Evolutionary conservation across 2,888 invertebrate genomes (phyloP).

Genomic region (Cetonia aurata): DNA sequence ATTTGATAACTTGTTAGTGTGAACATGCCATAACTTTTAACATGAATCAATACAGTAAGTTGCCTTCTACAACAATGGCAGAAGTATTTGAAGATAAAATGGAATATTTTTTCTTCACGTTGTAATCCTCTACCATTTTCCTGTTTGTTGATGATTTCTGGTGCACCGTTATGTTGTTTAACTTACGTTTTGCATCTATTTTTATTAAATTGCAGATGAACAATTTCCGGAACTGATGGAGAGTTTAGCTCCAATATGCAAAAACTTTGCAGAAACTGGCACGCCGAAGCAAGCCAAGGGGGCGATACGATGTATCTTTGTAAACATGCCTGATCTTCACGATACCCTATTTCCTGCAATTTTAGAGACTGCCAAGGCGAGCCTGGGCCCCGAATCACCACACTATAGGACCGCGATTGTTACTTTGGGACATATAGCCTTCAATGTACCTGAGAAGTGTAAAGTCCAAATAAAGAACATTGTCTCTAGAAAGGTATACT

Average conservation of each 20-base stretch:
- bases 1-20: too few relatives aligned
- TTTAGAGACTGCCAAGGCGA: slow-evolving; percentile 82
- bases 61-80: too few relatives aligned
- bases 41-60: too few relatives aligned
- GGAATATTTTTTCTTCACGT: neutral
- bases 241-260: slow-evolving; percentile 86
- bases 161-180: neutral
- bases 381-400: slow-evolving; percentile 79
- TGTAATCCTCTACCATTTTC: too few relatives aligned
- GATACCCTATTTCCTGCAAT: slow-evolving; percentile 86
- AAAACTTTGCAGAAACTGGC: slow-evolving; percentile 88
- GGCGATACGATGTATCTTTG: slow-evolving; percentile 91
- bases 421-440: slow-evolving; percentile 94
- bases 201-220: slow-evolving; percentile 70
- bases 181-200: neutral
- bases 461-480: slow-evolving; percentile 93
- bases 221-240: slow-evolving; percentile 83
- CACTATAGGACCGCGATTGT: slow-evolving; percentile 95
- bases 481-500: slow-evolving; percentile 85
- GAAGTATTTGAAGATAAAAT: too few relatives aligned
- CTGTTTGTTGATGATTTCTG: too few relatives aligned
- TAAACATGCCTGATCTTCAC: slow-evolving; percentile 80
- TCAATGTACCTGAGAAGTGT: slow-evolving; percentile 91
- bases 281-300: slow-evolving; percentile 97
- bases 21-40: too few relatives aligned